Evolutionary conservation across 2,888 invertebrate genomes (phyloP).

Genomic region (Cheilosia scutellata): DNA sequence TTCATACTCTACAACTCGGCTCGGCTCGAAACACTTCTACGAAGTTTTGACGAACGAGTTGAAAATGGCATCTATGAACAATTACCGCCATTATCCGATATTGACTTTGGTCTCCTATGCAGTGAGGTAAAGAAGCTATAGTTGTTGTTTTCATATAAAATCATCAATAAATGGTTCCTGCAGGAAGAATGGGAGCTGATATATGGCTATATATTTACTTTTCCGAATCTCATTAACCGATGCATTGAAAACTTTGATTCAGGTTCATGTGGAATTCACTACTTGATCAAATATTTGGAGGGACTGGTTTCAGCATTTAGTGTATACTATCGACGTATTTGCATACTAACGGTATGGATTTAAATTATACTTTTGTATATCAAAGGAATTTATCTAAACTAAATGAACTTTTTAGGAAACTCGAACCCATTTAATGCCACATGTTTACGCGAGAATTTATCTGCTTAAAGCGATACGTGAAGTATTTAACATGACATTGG

Average conservation of each 20-base stretch:
- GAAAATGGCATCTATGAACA: constrained; percentile 86
- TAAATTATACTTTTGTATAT: neutral
- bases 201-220: constrained; percentile 88
- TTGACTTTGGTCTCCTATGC: constrained; percentile 87
- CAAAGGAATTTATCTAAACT: neutral
- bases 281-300: constrained; percentile 87
- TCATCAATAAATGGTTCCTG: constrained; percentile 79
- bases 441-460: constrained; percentile 89
- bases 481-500: constrained; percentile 87
- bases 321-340: constrained; percentile 89
- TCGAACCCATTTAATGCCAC: constrained; percentile 88
- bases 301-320: constrained; percentile 88
- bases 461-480: constrained; percentile 87
- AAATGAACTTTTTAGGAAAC: constrained; percentile 86
- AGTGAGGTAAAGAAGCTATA: constrained; percentile 86
- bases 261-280: constrained; percentile 87
- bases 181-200: constrained; percentile 92
- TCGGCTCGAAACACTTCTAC: constrained; percentile 88
- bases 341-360: constrained; percentile 88
- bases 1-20: constrained; percentile 93
- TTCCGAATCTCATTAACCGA: constrained; percentile 86
- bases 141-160: constrained; percentile 5
- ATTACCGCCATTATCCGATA: constrained; percentile 86
- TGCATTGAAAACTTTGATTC: constrained; percentile 85
- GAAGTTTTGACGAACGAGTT: constrained; percentile 87